These are phyloP conservation scores for Neodon shergylaensis DNA, from an alignment of 2,113 vertebrate genomes.

Conservation along the genomic window DNA sequence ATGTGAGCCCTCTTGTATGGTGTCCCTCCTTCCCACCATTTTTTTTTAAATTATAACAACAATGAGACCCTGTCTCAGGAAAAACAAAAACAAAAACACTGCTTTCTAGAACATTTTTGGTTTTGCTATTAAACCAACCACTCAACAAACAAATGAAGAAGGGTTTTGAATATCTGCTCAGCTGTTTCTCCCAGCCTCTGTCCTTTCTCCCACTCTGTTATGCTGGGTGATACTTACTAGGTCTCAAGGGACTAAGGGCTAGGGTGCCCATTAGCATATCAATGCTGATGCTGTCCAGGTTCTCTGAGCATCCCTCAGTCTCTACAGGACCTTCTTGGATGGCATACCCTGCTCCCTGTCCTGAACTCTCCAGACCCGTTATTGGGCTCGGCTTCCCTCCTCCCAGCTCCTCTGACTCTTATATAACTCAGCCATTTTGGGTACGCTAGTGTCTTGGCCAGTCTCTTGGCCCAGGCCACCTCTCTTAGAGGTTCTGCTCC, in stretches of 20 bases:
- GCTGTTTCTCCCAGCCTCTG: neutral
- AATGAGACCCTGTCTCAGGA: neutral
- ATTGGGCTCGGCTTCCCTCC: neutral
- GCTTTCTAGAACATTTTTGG: neutral
- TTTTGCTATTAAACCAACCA: neutral
- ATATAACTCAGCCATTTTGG: neutral
- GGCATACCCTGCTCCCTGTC: neutral
- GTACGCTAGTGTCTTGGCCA: neutral
- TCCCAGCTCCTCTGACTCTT: neutral
- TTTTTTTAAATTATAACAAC: too few species aligned
- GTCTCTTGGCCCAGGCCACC: neutral
- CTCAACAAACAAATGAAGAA: neutral
- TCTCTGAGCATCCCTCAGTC: neutral
- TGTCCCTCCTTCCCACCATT: too few species aligned
- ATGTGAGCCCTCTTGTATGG: too few species aligned
- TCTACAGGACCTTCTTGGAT: neutral
- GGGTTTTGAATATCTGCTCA: neutral
- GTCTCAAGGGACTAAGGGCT: neutral
- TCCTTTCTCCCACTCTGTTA: neutral
- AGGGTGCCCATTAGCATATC: neutral
- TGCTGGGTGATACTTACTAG: neutral
- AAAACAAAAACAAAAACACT: neutral
- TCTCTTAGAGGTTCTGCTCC: neutral
- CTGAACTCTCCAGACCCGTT: neutral
- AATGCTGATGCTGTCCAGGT: neutral